phyloP scores from a whole-genome alignment of 2,797 vertebrate genomes.

The Glossophaga mutica region DNA sequence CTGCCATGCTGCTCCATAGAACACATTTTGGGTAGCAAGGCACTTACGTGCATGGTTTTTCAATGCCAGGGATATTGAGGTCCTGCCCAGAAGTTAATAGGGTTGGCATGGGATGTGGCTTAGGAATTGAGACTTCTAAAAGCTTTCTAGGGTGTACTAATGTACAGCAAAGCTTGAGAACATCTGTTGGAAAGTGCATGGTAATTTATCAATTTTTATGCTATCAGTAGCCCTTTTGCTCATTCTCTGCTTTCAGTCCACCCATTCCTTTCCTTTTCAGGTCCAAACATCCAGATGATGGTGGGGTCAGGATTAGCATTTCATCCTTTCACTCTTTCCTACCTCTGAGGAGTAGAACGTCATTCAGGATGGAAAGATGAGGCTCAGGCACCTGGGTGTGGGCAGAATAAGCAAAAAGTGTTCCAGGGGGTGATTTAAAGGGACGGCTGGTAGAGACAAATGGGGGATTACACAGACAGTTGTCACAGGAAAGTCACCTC shows the following conservation, averaged over 20 bases:
- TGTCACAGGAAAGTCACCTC: background rate
- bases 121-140: background rate
- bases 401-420: background rate
- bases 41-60: background rate
- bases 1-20: background rate
- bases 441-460: background rate
- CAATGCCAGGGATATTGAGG: background rate
- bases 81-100: background rate
- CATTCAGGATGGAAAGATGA: background rate
- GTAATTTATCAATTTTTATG: background rate
- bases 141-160: background rate
- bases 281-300: background rate
- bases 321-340: background rate
- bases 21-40: background rate
- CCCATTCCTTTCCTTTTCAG: background rate
- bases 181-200: background rate
- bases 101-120: background rate
- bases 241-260: background rate
- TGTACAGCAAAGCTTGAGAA: background rate
- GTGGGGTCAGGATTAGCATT: background rate
- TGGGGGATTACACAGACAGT: background rate
- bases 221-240: background rate
- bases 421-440: background rate
- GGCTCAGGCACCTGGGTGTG: background rate
- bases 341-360: background rate